Conservation (phyloP, 2,888 invertebrate species). For the Cantharis lateralis region DNA sequence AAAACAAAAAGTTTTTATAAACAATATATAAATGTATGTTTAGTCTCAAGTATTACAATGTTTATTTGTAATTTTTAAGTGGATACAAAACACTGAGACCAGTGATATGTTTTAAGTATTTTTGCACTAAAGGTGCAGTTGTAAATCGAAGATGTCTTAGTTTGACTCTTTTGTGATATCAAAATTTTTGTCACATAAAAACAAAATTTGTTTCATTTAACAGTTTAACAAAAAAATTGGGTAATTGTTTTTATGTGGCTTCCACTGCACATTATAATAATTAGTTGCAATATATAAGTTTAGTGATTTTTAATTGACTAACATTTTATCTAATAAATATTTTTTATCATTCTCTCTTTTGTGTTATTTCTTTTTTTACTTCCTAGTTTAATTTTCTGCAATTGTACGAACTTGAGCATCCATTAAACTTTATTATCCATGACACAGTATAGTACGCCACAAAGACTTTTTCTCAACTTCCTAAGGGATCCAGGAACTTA, state of each 20-base stretch:
- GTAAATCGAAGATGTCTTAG: constrained; percentile 44
- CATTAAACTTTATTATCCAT: neutral
- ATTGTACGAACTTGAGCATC: neutral
- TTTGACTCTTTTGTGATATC: constrained; percentile 52
- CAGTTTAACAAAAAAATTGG: constrained; percentile 3
- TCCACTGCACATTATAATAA: constrained; percentile 49
- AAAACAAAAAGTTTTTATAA: constrained; percentile 31
- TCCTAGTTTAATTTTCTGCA: neutral
- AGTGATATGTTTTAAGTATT: constrained; percentile 57
- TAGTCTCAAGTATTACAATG: constrained; percentile 30
- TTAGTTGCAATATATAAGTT: constrained; percentile 53
- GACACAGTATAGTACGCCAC: neutral
- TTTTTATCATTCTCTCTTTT: constrained; percentile 47
- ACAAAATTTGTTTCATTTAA: constrained; percentile 16
- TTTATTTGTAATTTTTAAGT: constrained; percentile 31
- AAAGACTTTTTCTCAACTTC: neutral
- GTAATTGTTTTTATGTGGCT: constrained; percentile 50
- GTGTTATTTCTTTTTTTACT: neutral
- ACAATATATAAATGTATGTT: constrained; percentile 32
- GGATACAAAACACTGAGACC: constrained; percentile 38
- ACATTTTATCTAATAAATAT: constrained; percentile 55
- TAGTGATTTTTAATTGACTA: constrained; percentile 52
- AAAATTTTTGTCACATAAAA: constrained; percentile 48
- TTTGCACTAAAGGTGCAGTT: constrained; percentile 49
- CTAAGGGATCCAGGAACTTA: neutral